These are phyloP conservation scores for Cerastoderma edule DNA, from an alignment of 2,888 invertebrate species.

Conservation along the genomic window DNA sequence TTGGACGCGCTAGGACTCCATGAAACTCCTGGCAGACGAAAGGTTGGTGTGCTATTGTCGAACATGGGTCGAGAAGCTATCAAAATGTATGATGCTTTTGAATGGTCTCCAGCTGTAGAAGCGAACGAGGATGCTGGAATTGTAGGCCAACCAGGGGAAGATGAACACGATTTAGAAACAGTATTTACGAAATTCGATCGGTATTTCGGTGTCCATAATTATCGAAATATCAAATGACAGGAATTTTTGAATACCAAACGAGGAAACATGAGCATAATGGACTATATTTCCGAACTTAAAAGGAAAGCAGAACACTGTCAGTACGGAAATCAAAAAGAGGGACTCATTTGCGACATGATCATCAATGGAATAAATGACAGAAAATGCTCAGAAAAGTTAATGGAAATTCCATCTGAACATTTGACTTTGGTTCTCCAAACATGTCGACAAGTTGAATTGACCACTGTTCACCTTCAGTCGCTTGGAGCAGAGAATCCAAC, in stretches of 20 bases:
- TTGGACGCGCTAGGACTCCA: conserved; percentile 41
- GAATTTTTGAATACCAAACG: conserved; percentile 50
- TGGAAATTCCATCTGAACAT: conserved; percentile 39
- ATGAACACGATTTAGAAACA: conserved; percentile 39
- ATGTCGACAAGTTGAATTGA: conserved; percentile 44
- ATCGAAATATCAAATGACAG: conserved; percentile 51
- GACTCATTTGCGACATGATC: conserved; percentile 51
- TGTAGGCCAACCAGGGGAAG: conserved; percentile 21
- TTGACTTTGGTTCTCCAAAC: conserved; percentile 34
- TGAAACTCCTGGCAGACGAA: conserved; percentile 44
- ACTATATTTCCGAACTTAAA: conserved; percentile 46
- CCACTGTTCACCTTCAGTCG: conserved; percentile 34
- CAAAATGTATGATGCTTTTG: conserved; percentile 50
- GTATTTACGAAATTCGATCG: conserved; percentile 51
- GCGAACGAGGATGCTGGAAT: conserved; percentile 29
- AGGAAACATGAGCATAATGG: conserved; percentile 37
- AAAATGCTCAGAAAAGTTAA: conserved; percentile 44
- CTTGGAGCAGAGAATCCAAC: conserved; percentile 27
- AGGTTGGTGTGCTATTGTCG: conserved; percentile 42
- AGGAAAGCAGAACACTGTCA: conserved; percentile 52
- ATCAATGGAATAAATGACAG: conserved; percentile 50
- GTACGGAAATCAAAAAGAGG: conserved; percentile 52
- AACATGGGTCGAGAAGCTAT: conserved; percentile 46
- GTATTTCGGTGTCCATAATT: conserved; percentile 54
- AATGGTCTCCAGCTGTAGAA: conserved; percentile 34